Conservation (phyloP, 1,140 invertebrate genomes). For the Zaprionus vittiger region DNA sequence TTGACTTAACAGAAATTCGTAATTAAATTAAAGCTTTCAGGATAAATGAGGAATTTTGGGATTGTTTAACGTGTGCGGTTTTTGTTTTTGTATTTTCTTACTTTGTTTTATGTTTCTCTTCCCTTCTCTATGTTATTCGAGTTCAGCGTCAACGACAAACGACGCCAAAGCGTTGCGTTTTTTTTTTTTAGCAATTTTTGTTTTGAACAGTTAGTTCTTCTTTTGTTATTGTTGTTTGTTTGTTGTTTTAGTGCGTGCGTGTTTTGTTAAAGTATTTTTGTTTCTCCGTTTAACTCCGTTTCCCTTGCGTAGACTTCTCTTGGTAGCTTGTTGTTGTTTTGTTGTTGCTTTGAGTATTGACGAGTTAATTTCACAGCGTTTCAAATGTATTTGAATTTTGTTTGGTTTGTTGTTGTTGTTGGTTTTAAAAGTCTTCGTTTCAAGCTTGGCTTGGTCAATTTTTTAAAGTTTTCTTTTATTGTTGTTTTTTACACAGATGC, state of each 20-base stretch:
- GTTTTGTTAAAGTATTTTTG: conserved; percentile 45
- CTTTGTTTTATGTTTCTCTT: conserved; percentile 43
- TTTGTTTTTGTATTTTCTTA: conserved; percentile 41
- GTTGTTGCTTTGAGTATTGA: conserved; percentile 80
- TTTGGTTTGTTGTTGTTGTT: conserved; percentile 76
- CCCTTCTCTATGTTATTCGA: conserved; percentile 61
- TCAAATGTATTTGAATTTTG: conserved; percentile 68
- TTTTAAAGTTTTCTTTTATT: conserved; percentile 48
- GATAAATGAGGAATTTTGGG: conserved; percentile 81
- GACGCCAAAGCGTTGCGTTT: conserved; percentile 61
- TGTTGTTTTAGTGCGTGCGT: conserved; percentile 62
- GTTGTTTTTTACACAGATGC: conserved; percentile 57
- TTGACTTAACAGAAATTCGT: conserved; percentile 82
- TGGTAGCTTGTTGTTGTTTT: conserved; percentile 61
- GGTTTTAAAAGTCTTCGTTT: conserved; percentile 79
- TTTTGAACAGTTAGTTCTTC: conserved; percentile 34
- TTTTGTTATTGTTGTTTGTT: conserved; percentile 19
- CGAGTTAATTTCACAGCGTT: conserved; percentile 83
- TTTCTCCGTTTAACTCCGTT: conserved; percentile 59
- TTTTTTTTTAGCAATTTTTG: conserved; percentile 17
- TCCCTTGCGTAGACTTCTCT: conserved; percentile 58
- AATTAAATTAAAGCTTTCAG: conserved; percentile 82
- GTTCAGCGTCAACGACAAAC: conserved; percentile 52
- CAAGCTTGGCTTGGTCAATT: conserved; percentile 69
- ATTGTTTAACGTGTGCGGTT: conserved; percentile 45